These are phyloP conservation scores for Pseudochaenichthys georgianus DNA, from an alignment of 2,797 vertebrate genomes.

Conservation along the genomic window DNA sequence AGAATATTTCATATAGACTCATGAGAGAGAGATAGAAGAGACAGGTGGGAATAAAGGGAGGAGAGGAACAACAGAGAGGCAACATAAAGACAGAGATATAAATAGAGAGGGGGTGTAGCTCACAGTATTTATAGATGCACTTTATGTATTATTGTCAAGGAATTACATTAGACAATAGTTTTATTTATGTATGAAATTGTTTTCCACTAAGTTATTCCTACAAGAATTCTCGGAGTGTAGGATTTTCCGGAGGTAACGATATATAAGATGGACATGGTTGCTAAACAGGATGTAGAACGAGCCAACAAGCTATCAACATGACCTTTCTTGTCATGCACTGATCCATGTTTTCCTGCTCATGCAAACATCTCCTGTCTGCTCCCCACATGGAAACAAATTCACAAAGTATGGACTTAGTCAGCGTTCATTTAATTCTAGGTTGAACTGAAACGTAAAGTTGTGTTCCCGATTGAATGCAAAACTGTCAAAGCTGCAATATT, in stretches of 20 bases:
- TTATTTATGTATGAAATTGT: no score
- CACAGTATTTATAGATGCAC: not conserved
- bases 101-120: slow-evolving; percentile 18
- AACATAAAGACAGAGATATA: slow-evolving; percentile 24
- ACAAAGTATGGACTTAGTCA: not conserved
- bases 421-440: not conserved
- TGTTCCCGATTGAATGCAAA: no score
- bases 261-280: no score
- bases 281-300: no score
- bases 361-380: not conserved
- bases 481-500: no score
- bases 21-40: slow-evolving; percentile 57
- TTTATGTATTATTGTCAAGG: not conserved
- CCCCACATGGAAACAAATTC: not conserved
- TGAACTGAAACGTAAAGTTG: no score
- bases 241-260: no score
- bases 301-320: no score
- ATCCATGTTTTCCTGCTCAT: not conserved
- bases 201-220: no score
- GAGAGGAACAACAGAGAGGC: slow-evolving; percentile 18
- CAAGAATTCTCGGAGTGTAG: no score
- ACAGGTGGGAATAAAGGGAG: slow-evolving; percentile 32
- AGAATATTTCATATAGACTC: slow-evolving; percentile 75
- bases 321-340: no score
- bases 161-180: not conserved